Percentiles rank a stretch among this genome's conserved stretches.
Evolutionary conservation across 2,113 vertebrate species (phyloP).

Genomic region (Mastomys natalensis): DNA sequence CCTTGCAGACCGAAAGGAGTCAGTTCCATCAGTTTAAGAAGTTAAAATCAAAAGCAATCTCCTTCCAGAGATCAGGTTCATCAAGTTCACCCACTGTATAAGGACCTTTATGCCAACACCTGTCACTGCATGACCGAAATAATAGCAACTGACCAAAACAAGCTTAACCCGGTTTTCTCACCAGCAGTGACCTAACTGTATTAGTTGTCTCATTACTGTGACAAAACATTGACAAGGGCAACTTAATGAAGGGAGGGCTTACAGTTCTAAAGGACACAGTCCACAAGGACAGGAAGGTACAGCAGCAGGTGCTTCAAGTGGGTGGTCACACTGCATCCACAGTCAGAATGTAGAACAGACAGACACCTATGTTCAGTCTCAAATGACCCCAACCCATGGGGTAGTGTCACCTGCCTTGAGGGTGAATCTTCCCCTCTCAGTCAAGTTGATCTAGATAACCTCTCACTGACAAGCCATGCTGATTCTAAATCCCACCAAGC

Average conservation of each 20-base stretch:
- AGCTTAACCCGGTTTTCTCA: neutral
- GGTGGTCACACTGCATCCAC: neutral
- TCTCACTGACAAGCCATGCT: neutral
- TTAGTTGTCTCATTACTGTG: neutral
- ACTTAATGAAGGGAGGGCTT: neutral
- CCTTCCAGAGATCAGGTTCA: conserved; percentile 47
- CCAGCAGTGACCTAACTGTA: neutral
- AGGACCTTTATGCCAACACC: conserved; percentile 6
- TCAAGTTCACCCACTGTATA: conserved; percentile 21
- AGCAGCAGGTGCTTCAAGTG: neutral
- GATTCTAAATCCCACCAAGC: neutral
- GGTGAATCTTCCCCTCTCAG: neutral
- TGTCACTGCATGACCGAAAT: neutral
- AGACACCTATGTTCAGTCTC: neutral
- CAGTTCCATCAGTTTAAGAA: conserved; percentile 19
- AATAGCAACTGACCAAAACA: conserved; percentile 27
- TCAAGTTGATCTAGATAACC: neutral
- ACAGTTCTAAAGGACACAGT: neutral
- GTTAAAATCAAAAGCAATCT: conserved; percentile 35
- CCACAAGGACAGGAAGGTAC: neutral
- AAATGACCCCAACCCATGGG: neutral
- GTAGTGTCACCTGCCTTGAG: neutral
- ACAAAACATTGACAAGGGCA: neutral
- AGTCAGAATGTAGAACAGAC: neutral
- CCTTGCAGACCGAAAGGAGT: conserved; percentile 46